Percentiles rank a stretch among this genome's conserved stretches.
phyloP scores from a whole-genome alignment of 53 echinoderm and acorn worm genomes.

The Arbacia lixula region DNA sequence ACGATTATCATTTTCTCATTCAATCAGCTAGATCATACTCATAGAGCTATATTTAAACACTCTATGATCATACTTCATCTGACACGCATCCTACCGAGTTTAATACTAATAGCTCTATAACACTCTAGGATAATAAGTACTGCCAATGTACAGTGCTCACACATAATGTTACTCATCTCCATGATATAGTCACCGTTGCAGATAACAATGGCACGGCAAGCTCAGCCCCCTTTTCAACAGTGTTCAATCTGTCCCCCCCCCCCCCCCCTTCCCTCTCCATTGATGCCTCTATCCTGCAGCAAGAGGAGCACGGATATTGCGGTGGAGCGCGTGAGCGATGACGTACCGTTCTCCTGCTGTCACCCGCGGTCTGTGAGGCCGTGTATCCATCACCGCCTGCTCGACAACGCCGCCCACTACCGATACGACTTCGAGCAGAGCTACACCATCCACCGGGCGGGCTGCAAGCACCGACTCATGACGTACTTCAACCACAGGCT shows the following conservation, averaged over 20 bases:
- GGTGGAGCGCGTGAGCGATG: slow-evolving; percentile 75
- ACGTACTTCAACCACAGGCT: slow-evolving; percentile 79
- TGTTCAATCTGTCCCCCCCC: background rate
- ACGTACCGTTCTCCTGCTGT: slow-evolving; percentile 94
- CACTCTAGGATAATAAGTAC: too few relatives aligned
- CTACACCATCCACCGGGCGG: slow-evolving; percentile 69
- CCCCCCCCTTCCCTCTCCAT: background rate
- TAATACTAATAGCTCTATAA: too few relatives aligned
- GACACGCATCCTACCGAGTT: too few relatives aligned
- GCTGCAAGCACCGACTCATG: slow-evolving; percentile 86
- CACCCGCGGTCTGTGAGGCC: slow-evolving; percentile 59
- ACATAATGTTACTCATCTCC: too few relatives aligned
- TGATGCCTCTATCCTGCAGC: background rate
- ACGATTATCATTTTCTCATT: too few relatives aligned
- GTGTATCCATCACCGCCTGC: slow-evolving; percentile 90
- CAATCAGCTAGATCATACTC: too few relatives aligned
- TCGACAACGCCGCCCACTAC: slow-evolving; percentile 74
- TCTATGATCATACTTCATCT: too few relatives aligned
- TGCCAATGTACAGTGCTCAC: too few relatives aligned
- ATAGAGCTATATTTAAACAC: too few relatives aligned
- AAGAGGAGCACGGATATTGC: background rate
- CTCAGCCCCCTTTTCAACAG: background rate
- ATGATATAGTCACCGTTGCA: too few relatives aligned
- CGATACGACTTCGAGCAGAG: slow-evolving; percentile 72
- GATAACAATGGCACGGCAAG: too few relatives aligned